These are phyloP conservation scores for Tetragonisca angustula DNA, from an alignment of 2,888 invertebrate species.

Conservation along the genomic window DNA sequence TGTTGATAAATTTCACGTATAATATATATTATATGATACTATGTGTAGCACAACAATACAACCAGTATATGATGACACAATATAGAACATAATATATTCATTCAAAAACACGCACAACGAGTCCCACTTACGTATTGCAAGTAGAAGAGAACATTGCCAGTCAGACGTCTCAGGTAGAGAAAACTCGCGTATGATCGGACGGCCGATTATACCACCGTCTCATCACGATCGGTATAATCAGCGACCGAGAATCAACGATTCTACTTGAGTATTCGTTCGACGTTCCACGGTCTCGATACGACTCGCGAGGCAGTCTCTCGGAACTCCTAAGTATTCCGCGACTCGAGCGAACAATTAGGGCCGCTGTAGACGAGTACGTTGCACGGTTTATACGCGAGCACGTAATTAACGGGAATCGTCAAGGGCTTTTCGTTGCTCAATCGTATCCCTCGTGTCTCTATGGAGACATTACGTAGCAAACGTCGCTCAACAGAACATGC, in stretches of 20 bases:
- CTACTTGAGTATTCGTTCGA: neutral
- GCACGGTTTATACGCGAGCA: conserved; percentile 1
- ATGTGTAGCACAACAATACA: no score
- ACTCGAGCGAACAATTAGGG: conserved; percentile 26
- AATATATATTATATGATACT: no score
- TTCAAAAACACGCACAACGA: no score
- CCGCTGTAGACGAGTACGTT: neutral
- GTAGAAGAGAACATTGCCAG: neutral
- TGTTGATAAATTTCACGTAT: no score
- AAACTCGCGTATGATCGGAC: no score
- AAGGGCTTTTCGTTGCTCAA: conserved; percentile 15
- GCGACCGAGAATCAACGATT: neutral
- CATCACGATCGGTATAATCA: neutral
- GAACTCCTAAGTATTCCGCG: neutral
- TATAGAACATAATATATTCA: no score
- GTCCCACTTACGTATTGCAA: neutral
- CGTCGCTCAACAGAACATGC: neutral
- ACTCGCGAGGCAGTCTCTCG: no score
- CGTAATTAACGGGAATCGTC: conserved; percentile 44
- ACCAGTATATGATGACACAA: no score
- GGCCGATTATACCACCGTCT: neutral
- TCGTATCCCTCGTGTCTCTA: neutral
- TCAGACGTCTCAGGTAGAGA: neutral
- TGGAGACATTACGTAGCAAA: neutral
- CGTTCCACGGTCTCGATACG: no score